Evolutionary conservation across 2,888 invertebrate genomes (phyloP).

Genomic region (Mythimna pallens): DNA sequence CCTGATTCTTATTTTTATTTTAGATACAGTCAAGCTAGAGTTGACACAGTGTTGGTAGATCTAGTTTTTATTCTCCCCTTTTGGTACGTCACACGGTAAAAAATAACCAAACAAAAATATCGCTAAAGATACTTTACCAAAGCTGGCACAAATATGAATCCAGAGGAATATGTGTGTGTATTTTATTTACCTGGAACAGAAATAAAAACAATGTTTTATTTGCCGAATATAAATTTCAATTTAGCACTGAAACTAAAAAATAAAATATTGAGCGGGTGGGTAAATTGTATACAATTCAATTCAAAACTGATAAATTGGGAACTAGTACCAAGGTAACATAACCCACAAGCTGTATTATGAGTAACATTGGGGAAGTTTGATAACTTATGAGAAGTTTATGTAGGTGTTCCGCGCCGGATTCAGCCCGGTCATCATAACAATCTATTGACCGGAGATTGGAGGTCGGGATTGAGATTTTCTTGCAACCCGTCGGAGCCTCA

Average conservation of each 20-base stretch:
- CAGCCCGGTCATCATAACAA: constrained; percentile 61
- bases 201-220: constrained; percentile 24
- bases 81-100: background rate
- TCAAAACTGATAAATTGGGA: constrained; percentile 38
- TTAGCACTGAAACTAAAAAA: background rate
- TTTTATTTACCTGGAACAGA: constrained; percentile 69
- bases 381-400: constrained; percentile 62
- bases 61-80: background rate
- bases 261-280: background rate
- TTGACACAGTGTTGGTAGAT: background rate
- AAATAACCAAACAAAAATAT: constrained; percentile 1
- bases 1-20: constrained; percentile 37
- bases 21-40: constrained; percentile 11
- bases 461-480: constrained; percentile 48
- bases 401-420: constrained; percentile 45
- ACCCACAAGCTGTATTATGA: constrained; percentile 49
- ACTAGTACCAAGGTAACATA: constrained; percentile 42
- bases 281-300: constrained; percentile 25
- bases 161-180: background rate
- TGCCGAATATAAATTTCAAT: constrained; percentile 5
- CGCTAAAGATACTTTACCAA: constrained; percentile 30
- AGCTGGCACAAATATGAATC: background rate
- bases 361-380: constrained; percentile 51
- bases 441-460: constrained; percentile 61
- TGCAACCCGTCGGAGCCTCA: constrained; percentile 32